These are phyloP conservation scores for Monochamus alternatus DNA, from an alignment of 2,888 invertebrate genomes.

Conservation along the genomic window DNA sequence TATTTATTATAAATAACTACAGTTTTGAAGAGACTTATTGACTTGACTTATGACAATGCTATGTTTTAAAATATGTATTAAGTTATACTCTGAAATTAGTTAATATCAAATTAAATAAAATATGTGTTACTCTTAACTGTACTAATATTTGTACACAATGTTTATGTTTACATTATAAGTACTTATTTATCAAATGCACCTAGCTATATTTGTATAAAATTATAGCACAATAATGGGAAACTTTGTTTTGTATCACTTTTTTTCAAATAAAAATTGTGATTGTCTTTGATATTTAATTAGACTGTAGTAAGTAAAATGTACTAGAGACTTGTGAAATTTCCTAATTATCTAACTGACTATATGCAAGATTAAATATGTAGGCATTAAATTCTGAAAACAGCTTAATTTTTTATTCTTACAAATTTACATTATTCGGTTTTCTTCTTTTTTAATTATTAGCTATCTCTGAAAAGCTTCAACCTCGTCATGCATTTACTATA, in stretches of 20 bases:
- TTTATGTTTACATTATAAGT: no score
- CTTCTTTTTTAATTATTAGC: constrained; percentile 15
- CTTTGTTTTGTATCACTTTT: constrained; percentile 7
- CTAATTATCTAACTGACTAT: background rate
- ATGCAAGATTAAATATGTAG: background rate
- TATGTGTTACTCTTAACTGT: no score
- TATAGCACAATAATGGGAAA: constrained; percentile 4
- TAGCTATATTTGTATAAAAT: constrained; percentile 7
- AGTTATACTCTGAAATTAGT: no score
- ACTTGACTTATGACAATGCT: no score
- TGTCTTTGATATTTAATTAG: constrained; percentile 21
- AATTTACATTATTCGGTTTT: constrained; percentile 30
- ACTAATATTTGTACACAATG: no score
- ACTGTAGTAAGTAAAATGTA: background rate
- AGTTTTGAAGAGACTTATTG: no score
- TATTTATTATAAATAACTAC: no score
- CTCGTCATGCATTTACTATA: constrained; percentile 59
- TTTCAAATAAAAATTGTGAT: constrained; percentile 27
- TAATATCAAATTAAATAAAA: no score
- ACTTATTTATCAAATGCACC: constrained; percentile 14
- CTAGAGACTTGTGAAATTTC: background rate
- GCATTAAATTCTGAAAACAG: constrained; percentile 41
- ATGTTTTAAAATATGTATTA: no score
- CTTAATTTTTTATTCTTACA: constrained; percentile 22
- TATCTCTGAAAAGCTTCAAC: constrained; percentile 49